These are phyloP conservation scores for Eptesicus fuscus DNA, from an alignment of 2,113 vertebrate species.

Conservation along the genomic window DNA sequence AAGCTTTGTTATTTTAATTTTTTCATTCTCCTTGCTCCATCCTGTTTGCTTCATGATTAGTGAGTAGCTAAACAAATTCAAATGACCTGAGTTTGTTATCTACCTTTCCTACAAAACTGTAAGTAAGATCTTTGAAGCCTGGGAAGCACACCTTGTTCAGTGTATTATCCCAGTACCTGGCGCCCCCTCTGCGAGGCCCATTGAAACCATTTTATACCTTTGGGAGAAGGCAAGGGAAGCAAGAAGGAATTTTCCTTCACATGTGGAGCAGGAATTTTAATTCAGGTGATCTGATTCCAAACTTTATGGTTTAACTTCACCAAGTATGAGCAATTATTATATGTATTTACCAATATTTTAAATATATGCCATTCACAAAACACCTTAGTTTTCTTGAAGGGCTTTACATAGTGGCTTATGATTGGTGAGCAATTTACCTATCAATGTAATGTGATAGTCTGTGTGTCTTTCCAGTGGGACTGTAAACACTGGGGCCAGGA, in stretches of 20 bases:
- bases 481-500: background rate
- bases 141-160: background rate
- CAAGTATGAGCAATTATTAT: background rate
- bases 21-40: background rate
- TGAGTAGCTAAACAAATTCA: background rate
- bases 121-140: background rate
- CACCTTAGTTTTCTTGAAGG: background rate
- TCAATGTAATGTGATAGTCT: fast-evolving
- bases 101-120: background rate
- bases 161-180: background rate
- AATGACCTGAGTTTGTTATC: background rate
- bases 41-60: background rate
- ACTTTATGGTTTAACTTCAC: background rate
- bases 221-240: background rate
- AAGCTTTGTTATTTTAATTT: background rate
- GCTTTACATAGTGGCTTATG: background rate
- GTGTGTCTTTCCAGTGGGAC: background rate
- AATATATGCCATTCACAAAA: background rate
- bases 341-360: background rate
- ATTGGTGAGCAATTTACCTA: background rate
- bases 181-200: background rate
- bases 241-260: background rate
- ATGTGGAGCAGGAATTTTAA: background rate
- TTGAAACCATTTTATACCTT: background rate
- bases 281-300: background rate